A percentile compares a stretch with the other conserved stretches of the same genome.
These are phyloP conservation scores for Pogonocichla stellata DNA, from an alignment of 2,113 vertebrate species.

Conservation along the genomic window DNA sequence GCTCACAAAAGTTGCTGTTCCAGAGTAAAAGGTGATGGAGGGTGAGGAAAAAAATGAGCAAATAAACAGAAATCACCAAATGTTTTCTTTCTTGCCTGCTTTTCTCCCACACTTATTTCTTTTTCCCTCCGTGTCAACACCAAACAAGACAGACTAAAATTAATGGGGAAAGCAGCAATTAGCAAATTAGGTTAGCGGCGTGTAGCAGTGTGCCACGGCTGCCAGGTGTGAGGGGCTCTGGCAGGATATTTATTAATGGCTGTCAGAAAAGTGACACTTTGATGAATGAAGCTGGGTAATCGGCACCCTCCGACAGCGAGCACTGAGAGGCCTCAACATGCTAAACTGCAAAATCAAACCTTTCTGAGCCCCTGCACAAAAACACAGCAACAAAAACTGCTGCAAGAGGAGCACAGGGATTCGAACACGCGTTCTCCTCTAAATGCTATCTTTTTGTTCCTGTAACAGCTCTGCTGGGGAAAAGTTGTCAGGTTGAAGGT, in stretches of 20 bases:
- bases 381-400: background rate
- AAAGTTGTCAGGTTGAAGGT: background rate
- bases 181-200: slow-evolving; percentile 97
- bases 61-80: slow-evolving; percentile 22
- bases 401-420: background rate
- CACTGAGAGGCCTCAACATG: slow-evolving; percentile 92
- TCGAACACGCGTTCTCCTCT: background rate
- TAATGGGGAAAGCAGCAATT: slow-evolving; percentile 98
- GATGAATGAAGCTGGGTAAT: slow-evolving; percentile 99
- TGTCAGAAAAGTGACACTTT: slow-evolving; percentile 99
- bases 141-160: slow-evolving; percentile 92
- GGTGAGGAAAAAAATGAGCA: background rate
- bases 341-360: slow-evolving; percentile 85
- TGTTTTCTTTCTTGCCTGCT: slow-evolving; percentile 67
- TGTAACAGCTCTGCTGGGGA: background rate
- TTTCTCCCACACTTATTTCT: slow-evolving; percentile 69
- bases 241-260: slow-evolving; percentile 99
- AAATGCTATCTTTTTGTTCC: background rate
- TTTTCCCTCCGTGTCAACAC: slow-evolving; percentile 83
- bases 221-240: slow-evolving; percentile 97
- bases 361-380: slow-evolving; percentile 57
- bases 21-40: background rate
- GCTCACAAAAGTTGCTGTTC: background rate
- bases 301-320: slow-evolving; percentile 93
- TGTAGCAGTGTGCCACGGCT: slow-evolving; percentile 88